Base-by-base conservation (phyloP, 2,888 invertebrate species). In the Busseola fusca region DNA sequence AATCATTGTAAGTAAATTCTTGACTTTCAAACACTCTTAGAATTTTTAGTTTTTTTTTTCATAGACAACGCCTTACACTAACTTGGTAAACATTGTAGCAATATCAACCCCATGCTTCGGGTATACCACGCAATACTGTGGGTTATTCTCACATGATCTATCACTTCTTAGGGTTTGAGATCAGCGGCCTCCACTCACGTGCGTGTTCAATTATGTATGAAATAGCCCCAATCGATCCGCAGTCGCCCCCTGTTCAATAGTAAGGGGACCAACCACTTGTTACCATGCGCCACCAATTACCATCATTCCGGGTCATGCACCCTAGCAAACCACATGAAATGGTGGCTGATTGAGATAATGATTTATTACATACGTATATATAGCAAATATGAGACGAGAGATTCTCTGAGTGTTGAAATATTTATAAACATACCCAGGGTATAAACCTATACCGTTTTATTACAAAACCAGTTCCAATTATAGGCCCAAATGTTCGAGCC, bases 131-230 rank as follows among this genome's bases (percentile, higher is more conserved):
- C 45, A 6, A 62, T 9, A 45, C 16, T n/a, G 27, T 57, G 16
- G 57, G 37, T 40, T 21, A 45, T 58, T 40, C 40, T 58, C 60
- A 16, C 60, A 64, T 65, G 50, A 60, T 65, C 42, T 50, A 66
- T 30, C 40, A 27, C 50, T 52, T 25, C 42, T 68, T 30, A 27
- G 25, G 57, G 56, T 48, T 52, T 59, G 52, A 64, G 74, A 69
- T 78, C 56, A 30, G 45, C 30, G 34, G 10, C 30, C 77, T 37
- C 71, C 57, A 25, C 62, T 60, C 80, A 69, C 69, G 72, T 76
- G 30, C 63, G 27, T 80, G 84, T 81, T 89, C 84, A 89, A 90
- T 89, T 86, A 89, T 89, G 89, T 89, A 90, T 87, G 86, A 84
- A 88, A 87, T 85, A 82, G 84, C 75, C 82, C 75, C 84, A 84